Evolutionary conservation across 2,888 invertebrate species (phyloP), one percentile per base, ranked within the genome.

Genomic region (Orthonychiurus folsomi): DNA sequence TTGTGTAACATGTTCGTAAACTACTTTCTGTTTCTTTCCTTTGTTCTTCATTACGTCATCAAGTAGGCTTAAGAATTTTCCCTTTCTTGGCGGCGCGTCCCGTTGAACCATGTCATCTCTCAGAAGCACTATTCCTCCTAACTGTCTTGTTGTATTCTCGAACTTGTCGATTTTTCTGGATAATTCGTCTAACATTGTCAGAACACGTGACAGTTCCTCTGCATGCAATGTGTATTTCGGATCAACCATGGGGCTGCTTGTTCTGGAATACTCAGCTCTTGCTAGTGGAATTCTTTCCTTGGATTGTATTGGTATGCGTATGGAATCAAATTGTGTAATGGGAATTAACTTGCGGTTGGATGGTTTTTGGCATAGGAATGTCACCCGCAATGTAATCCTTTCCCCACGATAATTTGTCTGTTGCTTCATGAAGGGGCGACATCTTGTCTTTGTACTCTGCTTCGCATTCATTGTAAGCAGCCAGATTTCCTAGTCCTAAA

Each of bases 401-500:
- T 20, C 15, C 2, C 37, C 2, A 1, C 52, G 25, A 5, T 20
- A 2, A 20, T 15, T 54, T 55, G n/a, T n/a, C 21, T 55, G 20
- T 55, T 15, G 23, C 23, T 3, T 21, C n/a, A n/a, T n/a, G n/a
- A 23, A 24, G 2, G 20, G 55, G 55, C 25, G 2, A n/a, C 55
- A 12, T 21, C 2, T 3, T 55, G 2, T 3, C 21, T 59, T 69
- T 70, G 62, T 64, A 65, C 50, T 70, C 70, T 21, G 68, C 65
- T 61, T 73, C 73, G 55, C 70, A 73, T 56, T 73, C 73, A 48
- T 71, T 71, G 54, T 70, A 70, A 15, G 73, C 73, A 15, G 71
- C 73, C 5, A 73, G 63, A 58, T 73, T 73, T 26, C 73, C 73
- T 12, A 73, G 61, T 1, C 73, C 73, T 55, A 73, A 65, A 2